phyloP scores from a whole-genome alignment of 2,797 vertebrate genomes.

The Pangasius krempfi region DNA sequence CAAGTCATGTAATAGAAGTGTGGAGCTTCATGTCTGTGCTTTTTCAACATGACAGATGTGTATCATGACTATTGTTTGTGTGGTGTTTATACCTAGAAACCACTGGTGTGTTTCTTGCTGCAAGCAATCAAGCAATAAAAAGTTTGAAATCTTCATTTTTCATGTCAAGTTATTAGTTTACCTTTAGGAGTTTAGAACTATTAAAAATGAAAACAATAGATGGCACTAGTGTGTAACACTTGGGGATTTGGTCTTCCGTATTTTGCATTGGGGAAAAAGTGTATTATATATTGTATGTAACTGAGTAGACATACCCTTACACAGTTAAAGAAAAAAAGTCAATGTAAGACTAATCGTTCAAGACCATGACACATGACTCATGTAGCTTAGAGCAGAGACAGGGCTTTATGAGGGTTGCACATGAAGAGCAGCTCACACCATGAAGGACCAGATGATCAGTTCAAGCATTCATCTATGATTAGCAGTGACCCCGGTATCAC shows the following conservation, averaged over 20 bases:
- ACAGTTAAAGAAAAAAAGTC: neutral
- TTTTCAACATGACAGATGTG: neutral
- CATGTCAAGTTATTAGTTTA: neutral
- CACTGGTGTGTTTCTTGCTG: neutral
- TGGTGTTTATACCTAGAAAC: neutral
- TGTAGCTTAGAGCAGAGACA: neutral
- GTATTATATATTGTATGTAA: neutral
- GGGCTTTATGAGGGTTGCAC: neutral
- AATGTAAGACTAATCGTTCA: neutral
- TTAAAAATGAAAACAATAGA: slow-evolving; percentile 62
- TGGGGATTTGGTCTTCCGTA: slow-evolving; percentile 7
- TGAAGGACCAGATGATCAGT: neutral
- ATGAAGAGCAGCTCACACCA: slow-evolving; percentile 14
- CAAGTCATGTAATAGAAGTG: neutral
- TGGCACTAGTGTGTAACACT: slow-evolving; percentile 66
- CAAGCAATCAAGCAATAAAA: neutral
- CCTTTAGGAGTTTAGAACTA: neutral
- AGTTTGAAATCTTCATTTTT: neutral
- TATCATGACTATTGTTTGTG: neutral
- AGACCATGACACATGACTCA: neutral
- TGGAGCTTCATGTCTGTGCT: neutral
- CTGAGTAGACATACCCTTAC: neutral
- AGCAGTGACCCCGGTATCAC: neutral
- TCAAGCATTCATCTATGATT: slow-evolving; percentile 15
- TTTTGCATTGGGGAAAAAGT: neutral